Conservation (phyloP, 2,797 vertebrate species). For the Rhyacichthys aspro region DNA sequence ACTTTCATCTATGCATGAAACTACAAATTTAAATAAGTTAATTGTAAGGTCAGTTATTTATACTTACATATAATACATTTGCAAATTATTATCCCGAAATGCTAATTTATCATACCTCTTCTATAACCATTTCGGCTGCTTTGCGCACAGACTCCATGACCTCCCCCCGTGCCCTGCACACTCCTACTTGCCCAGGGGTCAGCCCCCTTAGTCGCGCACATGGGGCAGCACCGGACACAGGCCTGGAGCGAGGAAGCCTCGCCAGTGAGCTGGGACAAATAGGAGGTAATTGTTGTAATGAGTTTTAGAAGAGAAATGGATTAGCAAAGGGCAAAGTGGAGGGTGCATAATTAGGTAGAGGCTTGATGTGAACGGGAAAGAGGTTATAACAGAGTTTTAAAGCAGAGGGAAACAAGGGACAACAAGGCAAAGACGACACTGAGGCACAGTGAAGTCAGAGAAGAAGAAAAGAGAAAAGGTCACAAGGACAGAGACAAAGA, state of each 20-base stretch:
- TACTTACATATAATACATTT: neutral
- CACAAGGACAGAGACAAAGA: constrained; percentile 73
- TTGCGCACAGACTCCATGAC: constrained; percentile 82
- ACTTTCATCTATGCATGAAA: no score
- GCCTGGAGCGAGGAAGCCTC: constrained; percentile 78
- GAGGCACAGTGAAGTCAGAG: constrained; percentile 48
- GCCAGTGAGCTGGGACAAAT: constrained; percentile 76
- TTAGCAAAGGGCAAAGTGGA: constrained; percentile 21
- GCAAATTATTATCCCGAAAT: neutral
- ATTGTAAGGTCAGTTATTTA: no score
- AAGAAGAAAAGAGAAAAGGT: constrained; percentile 75
- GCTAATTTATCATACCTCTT: constrained; percentile 71
- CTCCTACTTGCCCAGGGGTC: constrained; percentile 78
- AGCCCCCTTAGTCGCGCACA: constrained; percentile 80
- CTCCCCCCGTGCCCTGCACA: constrained; percentile 80
- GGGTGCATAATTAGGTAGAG: constrained; percentile 32
- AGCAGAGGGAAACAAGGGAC: constrained; percentile 57
- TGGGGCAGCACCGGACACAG: constrained; percentile 70
- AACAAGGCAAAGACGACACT: constrained; percentile 48
- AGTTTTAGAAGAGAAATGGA: constrained; percentile 26
- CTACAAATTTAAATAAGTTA: no score
- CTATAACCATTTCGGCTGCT: constrained; percentile 81
- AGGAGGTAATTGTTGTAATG: constrained; percentile 15
- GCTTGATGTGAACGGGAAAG: constrained; percentile 25
- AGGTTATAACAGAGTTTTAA: constrained; percentile 58